Evolutionary conservation across 2,888 invertebrate species (phyloP), one percentile per base, ranked within the genome.

Genomic region (Nemurella pictetii): DNA sequence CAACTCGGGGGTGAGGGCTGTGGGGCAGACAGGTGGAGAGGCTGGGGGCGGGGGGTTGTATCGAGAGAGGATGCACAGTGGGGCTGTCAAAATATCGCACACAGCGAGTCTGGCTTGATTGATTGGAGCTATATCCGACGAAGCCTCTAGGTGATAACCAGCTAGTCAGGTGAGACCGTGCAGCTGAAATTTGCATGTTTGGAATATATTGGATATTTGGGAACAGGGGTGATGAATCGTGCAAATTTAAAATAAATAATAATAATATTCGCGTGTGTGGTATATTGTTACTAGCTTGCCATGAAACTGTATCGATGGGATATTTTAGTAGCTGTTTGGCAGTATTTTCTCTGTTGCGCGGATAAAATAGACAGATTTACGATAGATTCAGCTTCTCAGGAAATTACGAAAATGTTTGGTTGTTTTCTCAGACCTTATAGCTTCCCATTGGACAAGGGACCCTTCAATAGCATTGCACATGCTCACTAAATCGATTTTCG

Each of bases 161-260:
- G n/a, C 28, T 27, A n/a, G 9, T 0, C 78, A 28, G 78, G 26
- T 30, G 5, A 78, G n/a, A n/a, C n/a, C 28, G 20, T n/a, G 30
- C n/a, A 9, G 30, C n/a, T n/a, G 5, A 28, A 4, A 78, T 78
- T 78, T 78, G 28, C 78, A 78, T 78, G 78, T 78, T 30, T 28
- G 12, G 5, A 27, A 75, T 75, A 75, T 75, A 75, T 26, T 27
- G 27, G 75, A 27, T 75, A 28, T 75, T 75, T 25, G 27, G 55
- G 55, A 20, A 55, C n/a, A n/a, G 36, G 75, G 27, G n/a, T 75
- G 75, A 75, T 75, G 75, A 28, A 75, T 9, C 75, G 75, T n/a
- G n/a, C n/a, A n/a, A n/a, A n/a, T n/a, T n/a, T n/a, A n/a, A n/a
- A 20, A 55, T 55, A 55, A 55, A 55, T 55, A 55, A 55, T 55